These are phyloP conservation scores for Aethina tumida DNA, from an alignment of 1,140 invertebrate species.

Conservation along the genomic window DNA sequence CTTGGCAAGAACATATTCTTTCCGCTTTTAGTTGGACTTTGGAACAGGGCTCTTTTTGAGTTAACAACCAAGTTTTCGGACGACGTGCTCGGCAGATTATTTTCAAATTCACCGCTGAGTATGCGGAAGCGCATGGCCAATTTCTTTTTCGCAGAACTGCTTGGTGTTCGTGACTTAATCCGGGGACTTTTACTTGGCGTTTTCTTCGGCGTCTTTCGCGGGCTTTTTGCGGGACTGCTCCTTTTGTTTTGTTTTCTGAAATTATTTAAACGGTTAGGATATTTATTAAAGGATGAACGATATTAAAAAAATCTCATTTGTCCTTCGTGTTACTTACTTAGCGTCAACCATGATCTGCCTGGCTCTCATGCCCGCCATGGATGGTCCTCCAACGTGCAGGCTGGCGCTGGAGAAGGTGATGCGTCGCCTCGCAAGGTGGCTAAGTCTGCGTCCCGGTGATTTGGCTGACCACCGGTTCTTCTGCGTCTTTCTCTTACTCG, in stretches of 20 bases:
- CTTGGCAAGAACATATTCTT: slow-evolving; percentile 21
- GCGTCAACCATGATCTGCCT: slow-evolving; percentile 33
- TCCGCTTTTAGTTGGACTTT: slow-evolving; percentile 8
- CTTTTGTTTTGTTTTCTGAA: slow-evolving; percentile 26
- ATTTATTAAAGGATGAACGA: slow-evolving; percentile 1
- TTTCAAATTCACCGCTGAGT: slow-evolving; percentile 24
- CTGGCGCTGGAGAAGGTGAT: slow-evolving; percentile 52
- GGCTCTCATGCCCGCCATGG: slow-evolving; percentile 19
- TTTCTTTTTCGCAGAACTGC: slow-evolving; percentile 41
- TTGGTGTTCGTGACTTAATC: slow-evolving; percentile 30
- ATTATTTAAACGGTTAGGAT: slow-evolving; percentile 13
- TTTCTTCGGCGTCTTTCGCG: slow-evolving; percentile 36
- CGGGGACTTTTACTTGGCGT: slow-evolving; percentile 31
- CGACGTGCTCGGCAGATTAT: slow-evolving; percentile 7
- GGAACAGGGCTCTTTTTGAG: slow-evolving; percentile 42
- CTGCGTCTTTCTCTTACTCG: slow-evolving; percentile 43
- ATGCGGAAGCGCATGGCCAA: slow-evolving; percentile 36
- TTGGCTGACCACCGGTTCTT: slow-evolving; percentile 44
- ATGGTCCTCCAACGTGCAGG: slow-evolving; percentile 23
- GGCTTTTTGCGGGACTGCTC: slow-evolving; percentile 41
- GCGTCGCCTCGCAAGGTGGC: slow-evolving; percentile 51
- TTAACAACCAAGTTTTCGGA: slow-evolving; percentile 1
- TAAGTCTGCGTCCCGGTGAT: slow-evolving; percentile 55
- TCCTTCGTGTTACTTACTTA: slow-evolving; percentile 21
- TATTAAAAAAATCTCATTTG: slow-evolving; percentile 7